Percentiles rank a stretch among this genome's conserved stretches.
These are phyloP conservation scores for Sylvia borin DNA, from an alignment of 2,797 vertebrate genomes.

Conservation along the genomic window DNA sequence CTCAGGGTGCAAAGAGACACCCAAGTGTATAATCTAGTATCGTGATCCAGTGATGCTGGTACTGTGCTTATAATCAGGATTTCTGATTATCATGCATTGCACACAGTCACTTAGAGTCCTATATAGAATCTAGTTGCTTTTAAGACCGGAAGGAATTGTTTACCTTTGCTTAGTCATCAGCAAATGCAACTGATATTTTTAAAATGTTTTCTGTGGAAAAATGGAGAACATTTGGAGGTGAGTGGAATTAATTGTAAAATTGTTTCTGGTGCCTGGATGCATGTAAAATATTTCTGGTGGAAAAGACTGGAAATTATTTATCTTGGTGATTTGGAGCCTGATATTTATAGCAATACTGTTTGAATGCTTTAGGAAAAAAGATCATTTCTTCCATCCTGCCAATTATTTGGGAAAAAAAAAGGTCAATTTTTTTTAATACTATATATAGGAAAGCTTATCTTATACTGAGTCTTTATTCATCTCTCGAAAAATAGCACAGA, in stretches of 20 bases:
- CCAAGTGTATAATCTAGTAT: background rate
- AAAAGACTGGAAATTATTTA: constrained; percentile 4
- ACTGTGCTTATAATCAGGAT: background rate
- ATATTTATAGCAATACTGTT: constrained; percentile 10
- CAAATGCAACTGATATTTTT: background rate
- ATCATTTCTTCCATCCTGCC: background rate
- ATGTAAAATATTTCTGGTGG: background rate
- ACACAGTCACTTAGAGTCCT: background rate
- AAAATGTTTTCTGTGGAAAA: background rate
- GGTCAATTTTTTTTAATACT: background rate
- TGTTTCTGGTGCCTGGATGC: background rate
- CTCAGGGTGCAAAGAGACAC: background rate
- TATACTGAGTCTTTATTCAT: constrained; percentile 20
- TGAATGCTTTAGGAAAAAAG: background rate
- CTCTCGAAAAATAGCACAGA: constrained; percentile 25
- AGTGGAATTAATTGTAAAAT: background rate
- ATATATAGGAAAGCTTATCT: constrained; percentile 6
- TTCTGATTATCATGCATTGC: background rate
- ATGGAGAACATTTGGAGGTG: background rate
- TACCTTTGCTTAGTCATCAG: background rate
- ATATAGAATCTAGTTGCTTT: background rate
- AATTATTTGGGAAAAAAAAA: constrained; percentile 15
- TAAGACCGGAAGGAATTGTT: background rate
- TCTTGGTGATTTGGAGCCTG: background rate
- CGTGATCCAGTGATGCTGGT: background rate